Percentiles rank a stretch among this genome's conserved stretches.
Evolutionary conservation across 2,797 vertebrate species (phyloP).

Genomic region (Smutsia gigantea): DNA sequence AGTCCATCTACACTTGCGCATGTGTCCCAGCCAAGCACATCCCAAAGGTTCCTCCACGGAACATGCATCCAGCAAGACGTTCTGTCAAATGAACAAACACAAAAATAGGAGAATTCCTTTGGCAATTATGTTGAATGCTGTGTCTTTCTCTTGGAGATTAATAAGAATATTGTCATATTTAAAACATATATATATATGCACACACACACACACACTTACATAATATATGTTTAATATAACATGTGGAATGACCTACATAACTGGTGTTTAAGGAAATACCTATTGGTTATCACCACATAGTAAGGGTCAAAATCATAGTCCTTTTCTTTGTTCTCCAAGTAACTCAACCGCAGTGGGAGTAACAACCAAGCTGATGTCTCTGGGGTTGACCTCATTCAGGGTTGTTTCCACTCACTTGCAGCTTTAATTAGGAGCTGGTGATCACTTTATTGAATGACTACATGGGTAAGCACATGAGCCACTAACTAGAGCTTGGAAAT

Average conservation of each 20-base stretch:
- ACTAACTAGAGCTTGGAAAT: background rate
- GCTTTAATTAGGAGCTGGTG: background rate
- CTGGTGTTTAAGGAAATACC: background rate
- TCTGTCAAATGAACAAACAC: background rate
- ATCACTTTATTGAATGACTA: background rate
- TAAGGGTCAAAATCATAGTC: background rate
- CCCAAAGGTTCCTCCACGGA: background rate
- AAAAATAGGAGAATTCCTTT: background rate
- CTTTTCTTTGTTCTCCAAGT: background rate
- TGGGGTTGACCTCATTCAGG: background rate
- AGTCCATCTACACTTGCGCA: background rate
- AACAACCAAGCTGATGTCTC: background rate
- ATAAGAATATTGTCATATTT: background rate
- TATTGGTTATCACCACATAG: background rate
- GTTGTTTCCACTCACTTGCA: background rate
- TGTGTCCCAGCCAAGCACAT: background rate
- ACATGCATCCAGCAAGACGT: background rate
- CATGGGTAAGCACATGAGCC: background rate
- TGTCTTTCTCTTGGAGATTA: background rate
- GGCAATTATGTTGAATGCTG: background rate
- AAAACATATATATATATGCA: background rate
- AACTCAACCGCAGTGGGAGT: background rate
- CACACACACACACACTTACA: background rate
- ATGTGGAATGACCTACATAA: background rate
- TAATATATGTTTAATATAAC: background rate